These are phyloP conservation scores for Mercenaria mercenaria DNA, from an alignment of 1,140 invertebrate genomes.

Conservation along the genomic window DNA sequence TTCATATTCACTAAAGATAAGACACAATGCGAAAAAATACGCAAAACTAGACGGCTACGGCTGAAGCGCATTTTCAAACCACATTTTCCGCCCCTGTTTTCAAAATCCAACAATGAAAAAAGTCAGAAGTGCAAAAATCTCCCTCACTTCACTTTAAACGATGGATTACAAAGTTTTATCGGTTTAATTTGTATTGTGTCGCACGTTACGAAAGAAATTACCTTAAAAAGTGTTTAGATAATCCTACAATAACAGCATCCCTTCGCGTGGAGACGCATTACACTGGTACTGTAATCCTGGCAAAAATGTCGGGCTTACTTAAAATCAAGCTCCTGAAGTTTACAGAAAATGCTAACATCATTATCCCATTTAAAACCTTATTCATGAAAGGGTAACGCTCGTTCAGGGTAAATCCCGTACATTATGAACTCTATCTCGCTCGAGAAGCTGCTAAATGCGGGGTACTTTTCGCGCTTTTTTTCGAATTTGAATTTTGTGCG, in stretches of 20 bases:
- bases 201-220: background rate
- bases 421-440: too few relatives aligned
- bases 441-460: too few relatives aligned
- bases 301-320: background rate
- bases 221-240: background rate
- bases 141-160: constrained; percentile 29
- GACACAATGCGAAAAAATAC: too few relatives aligned
- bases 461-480: too few relatives aligned
- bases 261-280: background rate
- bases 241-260: background rate
- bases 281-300: constrained; percentile 19
- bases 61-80: too few relatives aligned
- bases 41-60: too few relatives aligned
- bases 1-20: too few relatives aligned
- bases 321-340: background rate
- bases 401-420: too few relatives aligned
- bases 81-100: background rate
- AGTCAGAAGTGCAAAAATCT: background rate
- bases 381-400: too few relatives aligned
- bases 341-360: constrained; percentile 10
- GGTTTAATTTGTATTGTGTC: constrained; percentile 48
- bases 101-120: background rate
- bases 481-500: too few relatives aligned
- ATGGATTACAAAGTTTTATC: constrained; percentile 43
- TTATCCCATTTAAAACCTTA: too few relatives aligned